phyloP scores from a whole-genome alignment of 2,888 invertebrate genomes.

The Syrista parreyssii region DNA sequence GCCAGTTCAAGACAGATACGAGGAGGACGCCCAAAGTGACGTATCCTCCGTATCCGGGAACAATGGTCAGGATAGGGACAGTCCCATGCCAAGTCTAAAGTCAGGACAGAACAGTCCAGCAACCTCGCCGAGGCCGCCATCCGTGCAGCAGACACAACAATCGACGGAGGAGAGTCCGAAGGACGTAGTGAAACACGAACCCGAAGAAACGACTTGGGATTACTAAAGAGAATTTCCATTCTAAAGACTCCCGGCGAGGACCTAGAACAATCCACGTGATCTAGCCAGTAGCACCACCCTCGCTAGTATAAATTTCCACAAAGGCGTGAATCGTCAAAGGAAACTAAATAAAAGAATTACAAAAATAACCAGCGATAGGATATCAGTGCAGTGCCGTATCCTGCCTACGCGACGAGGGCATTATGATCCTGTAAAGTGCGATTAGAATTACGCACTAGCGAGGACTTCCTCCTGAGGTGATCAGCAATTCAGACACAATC shows the following conservation, averaged over 20 bases:
- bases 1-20: slow-evolving; percentile 75
- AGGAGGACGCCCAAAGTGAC: slow-evolving; percentile 69
- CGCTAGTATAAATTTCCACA: no score
- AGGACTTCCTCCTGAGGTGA: no score
- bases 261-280: no score
- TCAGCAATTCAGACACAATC: no score
- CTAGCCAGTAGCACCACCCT: no score
- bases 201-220: slow-evolving; percentile 61
- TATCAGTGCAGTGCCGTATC: slow-evolving; percentile 54
- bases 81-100: slow-evolving; percentile 60
- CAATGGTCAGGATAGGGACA: slow-evolving; percentile 57
- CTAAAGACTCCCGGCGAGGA: no score
- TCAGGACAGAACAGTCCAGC: slow-evolving; percentile 56
- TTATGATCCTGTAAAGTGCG: slow-evolving; percentile 39
- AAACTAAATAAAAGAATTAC: neutral
- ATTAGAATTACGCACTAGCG: no score
- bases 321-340: no score
- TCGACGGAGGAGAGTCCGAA: slow-evolving; percentile 54
- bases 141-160: slow-evolving; percentile 47
- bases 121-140: slow-evolving; percentile 56
- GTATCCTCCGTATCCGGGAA: slow-evolving; percentile 62
- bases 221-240: slow-evolving; percentile 40
- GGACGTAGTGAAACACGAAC: slow-evolving; percentile 60
- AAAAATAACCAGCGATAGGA: slow-evolving; percentile 18
- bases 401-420: slow-evolving; percentile 64